Percentiles rank a stretch among this genome's conserved stretches.
Evolutionary conservation across 2,113 vertebrate genomes (phyloP).

Genomic region (Silurus asotus): DNA sequence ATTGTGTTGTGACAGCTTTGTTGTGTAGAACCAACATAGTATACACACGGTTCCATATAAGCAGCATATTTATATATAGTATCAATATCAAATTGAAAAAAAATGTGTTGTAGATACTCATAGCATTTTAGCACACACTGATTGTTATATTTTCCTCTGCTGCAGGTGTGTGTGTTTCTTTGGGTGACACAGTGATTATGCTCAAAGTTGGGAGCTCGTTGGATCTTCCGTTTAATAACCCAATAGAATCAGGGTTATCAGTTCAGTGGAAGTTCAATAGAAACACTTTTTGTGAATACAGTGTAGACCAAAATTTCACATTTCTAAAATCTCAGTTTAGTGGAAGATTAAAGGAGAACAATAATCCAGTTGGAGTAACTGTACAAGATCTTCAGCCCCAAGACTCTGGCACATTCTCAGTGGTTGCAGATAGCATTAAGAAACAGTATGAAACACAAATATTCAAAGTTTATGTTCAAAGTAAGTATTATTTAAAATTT

Average conservation of each 20-base stretch:
- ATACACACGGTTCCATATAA: too few species aligned
- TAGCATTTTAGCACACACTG: too few species aligned
- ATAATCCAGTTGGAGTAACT: not conserved
- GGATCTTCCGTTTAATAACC: fast-evolving
- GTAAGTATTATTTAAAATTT: too few species aligned
- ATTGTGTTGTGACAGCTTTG: too few species aligned
- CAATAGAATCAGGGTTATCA: not conserved
- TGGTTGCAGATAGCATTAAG: not conserved
- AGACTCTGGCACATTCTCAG: not conserved
- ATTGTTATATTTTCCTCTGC: not conserved
- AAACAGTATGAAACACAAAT: not conserved
- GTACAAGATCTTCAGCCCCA: not conserved
- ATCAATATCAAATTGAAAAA: too few species aligned
- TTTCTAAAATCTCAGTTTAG: not conserved
- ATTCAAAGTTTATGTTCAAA: not conserved
- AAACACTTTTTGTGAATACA: not conserved
- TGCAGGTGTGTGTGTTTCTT: not conserved
- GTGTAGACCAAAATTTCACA: not conserved
- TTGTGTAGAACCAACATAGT: too few species aligned
- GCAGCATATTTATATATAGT: too few species aligned
- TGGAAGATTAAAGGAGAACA: not conserved
- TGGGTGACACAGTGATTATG: not conserved
- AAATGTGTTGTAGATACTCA: too few species aligned
- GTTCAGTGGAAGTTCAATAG: not conserved
- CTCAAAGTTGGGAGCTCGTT: not conserved